Evolutionary conservation across 53 echinoderm and acorn worm genomes (phyloP), one percentile per base, ranked within the genome.

Genomic region (Stichopus horrens): DNA sequence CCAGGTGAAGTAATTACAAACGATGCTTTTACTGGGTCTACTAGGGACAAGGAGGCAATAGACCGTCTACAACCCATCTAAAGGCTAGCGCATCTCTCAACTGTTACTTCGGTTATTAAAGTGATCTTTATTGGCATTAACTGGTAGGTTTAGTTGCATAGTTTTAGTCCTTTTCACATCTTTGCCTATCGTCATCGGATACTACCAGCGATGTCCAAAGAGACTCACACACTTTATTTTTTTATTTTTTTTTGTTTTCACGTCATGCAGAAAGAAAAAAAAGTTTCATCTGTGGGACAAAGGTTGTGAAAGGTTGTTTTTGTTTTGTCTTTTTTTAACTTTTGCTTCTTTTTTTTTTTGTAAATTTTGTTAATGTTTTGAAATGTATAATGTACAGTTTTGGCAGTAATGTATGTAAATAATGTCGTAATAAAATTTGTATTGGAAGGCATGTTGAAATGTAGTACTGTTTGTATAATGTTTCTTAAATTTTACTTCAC

Each of bases 321-420:
- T 37, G 37, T 37, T 37, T 37, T 37, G 37, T 37, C 37, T 37
- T 37, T 37, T 37, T 37, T 37, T 37, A 5, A 4, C 1, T 75
- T 74, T 75, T 66, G 9, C 23, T 75, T 75, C 23, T 75, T 75
- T 37, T 75, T 78, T 14, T 52, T 79, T 55, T 6, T 79, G 53
- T 79, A n/a, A 54, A 52, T 37, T 16, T 54, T 79, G 55, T 79
- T 53, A 79, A 79, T 79, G 79, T 51, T 53, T 37, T 19, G 53
- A 79, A 79, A 79, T 79, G 79, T 79, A 55, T 79, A 79, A 54
- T 79, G 79, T 79, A 79, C 56, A 79, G 79, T 79, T 79, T 79
- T 79, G 79, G 79, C 79, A 79, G 79, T 79, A 54, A 55, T 79
- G 79, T 79, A 10, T 79, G 79, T 79, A 53, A 79, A 53, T 18